These are phyloP conservation scores for Clostera curtula DNA, from an alignment of 2,888 invertebrate genomes.

Conservation along the genomic window DNA sequence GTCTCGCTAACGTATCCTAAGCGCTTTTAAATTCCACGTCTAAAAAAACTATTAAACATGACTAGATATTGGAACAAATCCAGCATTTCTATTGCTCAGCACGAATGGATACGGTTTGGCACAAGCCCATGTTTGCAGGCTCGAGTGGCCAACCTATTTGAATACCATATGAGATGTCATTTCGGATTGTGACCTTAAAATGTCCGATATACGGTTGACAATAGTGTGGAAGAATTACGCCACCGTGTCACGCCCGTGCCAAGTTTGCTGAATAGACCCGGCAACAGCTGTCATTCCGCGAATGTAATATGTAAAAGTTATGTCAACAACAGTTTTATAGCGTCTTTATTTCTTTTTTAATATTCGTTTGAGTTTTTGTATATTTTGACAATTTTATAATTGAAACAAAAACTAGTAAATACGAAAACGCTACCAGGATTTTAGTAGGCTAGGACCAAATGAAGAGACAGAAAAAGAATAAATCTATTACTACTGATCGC, in stretches of 20 bases:
- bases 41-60: constrained; percentile 26
- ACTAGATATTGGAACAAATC: constrained; percentile 36
- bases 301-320: constrained; percentile 6
- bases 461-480: too few species aligned
- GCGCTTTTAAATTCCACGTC: constrained; percentile 14
- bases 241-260: constrained; percentile 24
- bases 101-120: constrained; percentile 28
- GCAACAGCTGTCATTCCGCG: constrained; percentile 24
- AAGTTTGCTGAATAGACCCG: constrained; percentile 28
- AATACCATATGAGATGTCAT: constrained; percentile 13
- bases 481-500: too few species aligned
- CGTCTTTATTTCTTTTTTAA: constrained; percentile 10
- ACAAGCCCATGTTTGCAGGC: constrained; percentile 28
- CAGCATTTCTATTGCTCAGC: constrained; percentile 43
- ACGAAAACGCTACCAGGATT: too few species aligned
- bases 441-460: too few species aligned
- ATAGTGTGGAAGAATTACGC: constrained; percentile 12
- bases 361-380: too few species aligned
- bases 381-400: too few species aligned
- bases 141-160: constrained; percentile 27
- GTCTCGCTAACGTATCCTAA: too few species aligned
- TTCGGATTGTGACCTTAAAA: constrained; percentile 16
- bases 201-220: constrained; percentile 19
- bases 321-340: constrained; percentile 12
- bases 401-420: too few species aligned